These are phyloP conservation scores for Rhizomys pruinosus DNA, from an alignment of 2,113 vertebrate genomes.

Conservation along the genomic window DNA sequence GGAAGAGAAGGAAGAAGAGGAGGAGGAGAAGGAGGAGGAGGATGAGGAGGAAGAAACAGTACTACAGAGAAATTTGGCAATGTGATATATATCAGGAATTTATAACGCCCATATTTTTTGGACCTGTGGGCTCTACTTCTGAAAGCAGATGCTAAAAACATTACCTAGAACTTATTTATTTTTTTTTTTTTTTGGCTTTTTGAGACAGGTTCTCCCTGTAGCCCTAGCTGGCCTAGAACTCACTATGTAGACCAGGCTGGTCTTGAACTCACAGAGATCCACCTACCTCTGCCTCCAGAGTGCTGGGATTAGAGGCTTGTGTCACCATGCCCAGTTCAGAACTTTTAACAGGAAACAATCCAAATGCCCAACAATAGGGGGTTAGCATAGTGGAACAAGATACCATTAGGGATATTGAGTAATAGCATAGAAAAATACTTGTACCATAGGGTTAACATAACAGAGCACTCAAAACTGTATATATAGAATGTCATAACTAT, in stretches of 20 bases:
- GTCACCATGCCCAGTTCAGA: no score
- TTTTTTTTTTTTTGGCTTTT: no score
- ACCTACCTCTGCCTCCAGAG: no score
- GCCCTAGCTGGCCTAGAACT: no score
- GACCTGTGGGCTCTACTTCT: conserved; percentile 43
- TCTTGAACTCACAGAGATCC: no score
- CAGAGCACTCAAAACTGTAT: neutral
- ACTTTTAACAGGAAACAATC: conserved; percentile 33
- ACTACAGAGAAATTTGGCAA: conserved; percentile 45
- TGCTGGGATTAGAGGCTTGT: no score
- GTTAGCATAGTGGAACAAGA: neutral
- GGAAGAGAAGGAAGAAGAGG: no score
- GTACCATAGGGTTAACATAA: neutral
- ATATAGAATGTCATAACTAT: neutral
- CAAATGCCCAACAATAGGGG: neutral
- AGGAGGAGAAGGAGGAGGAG: neutral
- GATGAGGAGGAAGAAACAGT: neutral
- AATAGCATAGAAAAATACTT: conserved; percentile 4
- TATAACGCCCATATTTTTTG: conserved; percentile 47
- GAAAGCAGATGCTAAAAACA: conserved; percentile 39
- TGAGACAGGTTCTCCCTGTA: no score
- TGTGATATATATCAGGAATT: neutral
- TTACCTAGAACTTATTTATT: no score
- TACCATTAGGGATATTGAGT: conserved; percentile 44
- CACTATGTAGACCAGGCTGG: no score